Evolutionary conservation across 2,797 vertebrate species (phyloP).

Genomic region (Myotis daubentonii): DNA sequence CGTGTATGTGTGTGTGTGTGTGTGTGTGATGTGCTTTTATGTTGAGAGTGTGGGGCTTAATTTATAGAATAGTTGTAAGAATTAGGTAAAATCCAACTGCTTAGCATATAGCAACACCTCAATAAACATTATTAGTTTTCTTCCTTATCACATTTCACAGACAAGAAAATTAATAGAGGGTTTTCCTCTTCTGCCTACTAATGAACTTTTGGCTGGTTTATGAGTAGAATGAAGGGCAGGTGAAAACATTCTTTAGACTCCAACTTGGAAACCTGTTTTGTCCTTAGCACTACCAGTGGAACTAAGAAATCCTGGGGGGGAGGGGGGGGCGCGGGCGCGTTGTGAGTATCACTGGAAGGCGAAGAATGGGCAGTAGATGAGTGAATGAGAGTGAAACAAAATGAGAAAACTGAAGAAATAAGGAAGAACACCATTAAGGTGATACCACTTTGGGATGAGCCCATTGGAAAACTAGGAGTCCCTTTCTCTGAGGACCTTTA

Average conservation of each 20-base stretch:
- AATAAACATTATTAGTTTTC: background rate
- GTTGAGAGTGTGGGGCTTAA: background rate
- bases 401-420: background rate
- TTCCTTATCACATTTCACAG: background rate
- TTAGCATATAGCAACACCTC: background rate
- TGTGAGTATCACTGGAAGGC: background rate
- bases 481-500: background rate
- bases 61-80: background rate
- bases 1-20: background rate
- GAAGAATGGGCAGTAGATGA: background rate
- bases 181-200: background rate
- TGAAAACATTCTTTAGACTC: background rate
- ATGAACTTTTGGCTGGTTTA: background rate
- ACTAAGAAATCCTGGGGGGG: background rate
- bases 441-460: background rate
- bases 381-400: background rate
- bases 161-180: background rate
- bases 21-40: background rate
- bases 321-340: too few relatives aligned
- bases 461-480: background rate
- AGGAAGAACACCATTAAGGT: background rate
- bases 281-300: background rate
- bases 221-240: background rate
- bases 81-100: background rate
- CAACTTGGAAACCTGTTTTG: background rate